Evolutionary conservation across 2,113 vertebrate genomes (phyloP).

Genomic region (Polyodon spathula): DNA sequence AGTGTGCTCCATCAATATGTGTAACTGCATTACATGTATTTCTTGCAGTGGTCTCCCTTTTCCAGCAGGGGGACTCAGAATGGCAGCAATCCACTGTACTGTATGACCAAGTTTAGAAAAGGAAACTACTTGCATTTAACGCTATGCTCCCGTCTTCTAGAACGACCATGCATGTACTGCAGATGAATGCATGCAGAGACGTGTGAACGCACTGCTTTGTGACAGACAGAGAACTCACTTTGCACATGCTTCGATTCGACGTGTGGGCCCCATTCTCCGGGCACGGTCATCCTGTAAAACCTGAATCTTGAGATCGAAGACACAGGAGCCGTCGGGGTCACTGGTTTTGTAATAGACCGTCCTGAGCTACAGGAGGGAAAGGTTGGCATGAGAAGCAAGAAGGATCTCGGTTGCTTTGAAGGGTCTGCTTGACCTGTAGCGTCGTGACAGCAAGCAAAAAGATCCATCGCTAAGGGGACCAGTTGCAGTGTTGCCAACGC

Average conservation of each 20-base stretch:
- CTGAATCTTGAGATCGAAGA: conserved; percentile 61
- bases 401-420: not conserved
- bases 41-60: too few species aligned
- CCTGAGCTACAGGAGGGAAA: conserved; percentile 56
- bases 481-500: too few species aligned
- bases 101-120: too few species aligned
- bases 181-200: conserved; percentile 24
- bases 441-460: too few species aligned
- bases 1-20: too few species aligned
- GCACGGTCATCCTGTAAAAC: conserved; percentile 9
- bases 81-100: too few species aligned
- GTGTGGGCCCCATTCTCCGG: conserved; percentile 22
- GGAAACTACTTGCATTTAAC: too few species aligned
- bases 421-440: not conserved
- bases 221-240: conserved; percentile 59
- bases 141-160: too few species aligned
- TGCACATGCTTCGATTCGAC: conserved; percentile 68
- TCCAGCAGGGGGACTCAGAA: too few species aligned
- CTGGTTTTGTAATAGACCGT: conserved; percentile 68
- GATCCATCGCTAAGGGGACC: too few species aligned
- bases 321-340: conserved; percentile 53
- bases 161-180: too few species aligned
- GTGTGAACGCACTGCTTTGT: conserved; percentile 25
- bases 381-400: conserved; percentile 19
- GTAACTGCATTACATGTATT: too few species aligned